phyloP scores from a whole-genome alignment of 2,888 invertebrate species.

The Morpho helenor region DNA sequence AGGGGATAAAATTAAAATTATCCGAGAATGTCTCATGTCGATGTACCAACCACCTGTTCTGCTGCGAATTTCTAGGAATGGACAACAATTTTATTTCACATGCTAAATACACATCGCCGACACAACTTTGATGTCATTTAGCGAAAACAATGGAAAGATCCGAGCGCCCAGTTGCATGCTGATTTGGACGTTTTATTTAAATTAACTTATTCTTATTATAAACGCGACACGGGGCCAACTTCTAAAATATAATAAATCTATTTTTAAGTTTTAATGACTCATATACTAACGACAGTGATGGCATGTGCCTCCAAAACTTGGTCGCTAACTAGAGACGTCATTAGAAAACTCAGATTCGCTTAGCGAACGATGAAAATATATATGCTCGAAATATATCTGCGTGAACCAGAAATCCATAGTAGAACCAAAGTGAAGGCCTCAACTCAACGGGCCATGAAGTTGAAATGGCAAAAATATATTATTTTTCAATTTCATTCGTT shows the following conservation, averaged over 20 bases:
- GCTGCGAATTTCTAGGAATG: conserved; percentile 54
- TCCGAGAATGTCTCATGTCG: background rate
- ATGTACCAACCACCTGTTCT: conserved; percentile 35
- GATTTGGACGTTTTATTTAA: conserved; percentile 69
- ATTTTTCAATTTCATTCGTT: too few relatives aligned
- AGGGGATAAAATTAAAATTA: background rate
- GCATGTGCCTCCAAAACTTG: too few relatives aligned
- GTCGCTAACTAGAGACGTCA: too few relatives aligned
- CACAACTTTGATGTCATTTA: conserved; percentile 78
- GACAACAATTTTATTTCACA: conserved; percentile 61
- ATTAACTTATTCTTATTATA: conserved; percentile 73
- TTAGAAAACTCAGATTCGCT: too few relatives aligned
- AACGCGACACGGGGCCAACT: conserved; percentile 57
- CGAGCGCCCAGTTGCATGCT: conserved; percentile 58
- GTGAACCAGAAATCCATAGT: background rate
- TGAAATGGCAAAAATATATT: too few relatives aligned
- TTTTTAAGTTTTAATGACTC: conserved; percentile 72
- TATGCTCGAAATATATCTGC: background rate
- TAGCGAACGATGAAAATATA: too few relatives aligned
- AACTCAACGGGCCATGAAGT: too few relatives aligned
- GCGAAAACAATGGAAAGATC: conserved; percentile 77
- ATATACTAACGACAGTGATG: conserved; percentile 39
- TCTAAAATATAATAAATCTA: conserved; percentile 70
- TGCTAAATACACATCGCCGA: conserved; percentile 65
- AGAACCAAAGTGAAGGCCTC: too few relatives aligned